These are phyloP conservation scores for Rallus crepitans DNA, from an alignment of 2,797 vertebrate genomes.

Conservation along the genomic window DNA sequence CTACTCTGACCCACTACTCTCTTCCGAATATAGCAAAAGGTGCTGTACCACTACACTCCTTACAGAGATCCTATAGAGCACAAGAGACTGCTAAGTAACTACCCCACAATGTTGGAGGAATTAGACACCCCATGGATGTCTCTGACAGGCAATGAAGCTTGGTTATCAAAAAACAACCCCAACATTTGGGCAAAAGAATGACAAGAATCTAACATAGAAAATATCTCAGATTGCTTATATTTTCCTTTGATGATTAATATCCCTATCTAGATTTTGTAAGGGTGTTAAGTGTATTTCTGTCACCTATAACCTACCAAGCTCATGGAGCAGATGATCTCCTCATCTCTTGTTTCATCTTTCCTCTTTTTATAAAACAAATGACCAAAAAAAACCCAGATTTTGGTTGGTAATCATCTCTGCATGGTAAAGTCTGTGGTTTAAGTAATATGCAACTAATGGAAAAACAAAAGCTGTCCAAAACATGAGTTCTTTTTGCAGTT, in stretches of 20 bases:
- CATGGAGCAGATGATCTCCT: neutral
- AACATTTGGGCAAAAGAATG: neutral
- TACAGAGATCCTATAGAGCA: slow-evolving; percentile 1
- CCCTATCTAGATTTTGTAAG: neutral
- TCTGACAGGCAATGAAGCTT: neutral
- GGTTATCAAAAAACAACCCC: neutral
- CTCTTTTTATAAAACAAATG: neutral
- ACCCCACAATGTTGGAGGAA: slow-evolving; percentile 23
- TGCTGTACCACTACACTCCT: neutral
- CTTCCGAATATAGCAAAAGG: slow-evolving; percentile 5
- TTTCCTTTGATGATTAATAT: slow-evolving; percentile 3
- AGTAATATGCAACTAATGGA: neutral
- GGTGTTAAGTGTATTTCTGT: neutral
- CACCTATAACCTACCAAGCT: neutral
- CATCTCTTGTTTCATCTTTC: neutral
- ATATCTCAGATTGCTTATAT: neutral
- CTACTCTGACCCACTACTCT: neutral
- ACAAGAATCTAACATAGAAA: neutral
- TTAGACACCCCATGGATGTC: slow-evolving; percentile 10
- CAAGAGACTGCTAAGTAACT: neutral
- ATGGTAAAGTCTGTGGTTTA: neutral
- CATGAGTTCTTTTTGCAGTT: neutral
- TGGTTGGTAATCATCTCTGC: neutral
- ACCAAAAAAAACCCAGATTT: neutral
- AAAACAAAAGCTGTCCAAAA: neutral